These are phyloP conservation scores for Heterodera schachtii DNA, from an alignment of 1,140 invertebrate genomes.

Conservation along the genomic window DNA sequence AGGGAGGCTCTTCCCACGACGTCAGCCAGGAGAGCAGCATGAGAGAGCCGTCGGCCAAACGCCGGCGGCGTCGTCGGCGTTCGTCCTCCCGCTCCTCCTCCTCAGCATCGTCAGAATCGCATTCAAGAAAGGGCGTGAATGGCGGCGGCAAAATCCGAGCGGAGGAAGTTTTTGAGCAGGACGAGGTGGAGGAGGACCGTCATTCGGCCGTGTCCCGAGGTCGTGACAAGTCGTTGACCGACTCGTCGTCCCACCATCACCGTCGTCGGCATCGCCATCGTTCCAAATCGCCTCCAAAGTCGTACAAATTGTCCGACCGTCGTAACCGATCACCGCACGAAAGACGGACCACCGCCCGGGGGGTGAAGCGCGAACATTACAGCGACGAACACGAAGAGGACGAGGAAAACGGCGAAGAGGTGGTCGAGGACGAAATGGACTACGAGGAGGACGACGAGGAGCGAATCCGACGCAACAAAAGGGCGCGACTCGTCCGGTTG, in stretches of 20 bases:
- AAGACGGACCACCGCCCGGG: not conserved
- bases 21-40: not conserved
- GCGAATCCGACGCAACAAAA: conserved; percentile 14
- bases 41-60: not conserved
- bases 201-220: not conserved
- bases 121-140: not conserved
- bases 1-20: not conserved
- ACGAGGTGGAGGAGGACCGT: not conserved
- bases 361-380: not conserved
- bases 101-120: not conserved
- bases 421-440: not conserved
- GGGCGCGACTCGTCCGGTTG: conserved; percentile 16
- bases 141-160: too few relatives aligned
- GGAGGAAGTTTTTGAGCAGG: too few relatives aligned
- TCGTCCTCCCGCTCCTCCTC: not conserved
- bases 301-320: not conserved
- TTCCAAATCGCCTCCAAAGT: not conserved
- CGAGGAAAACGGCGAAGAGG: not conserved
- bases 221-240: not conserved
- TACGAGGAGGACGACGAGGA: conserved; percentile 9
- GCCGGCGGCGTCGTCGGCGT: not conserved
- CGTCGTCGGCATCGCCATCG: not conserved
- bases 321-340: not conserved
- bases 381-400: conserved; percentile 3
- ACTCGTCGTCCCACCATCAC: not conserved